A percentile compares a stretch with the other conserved stretches of the same genome.
Conservation (phyloP, 2,888 invertebrate species). For the Entomobrya proxima region DNA sequence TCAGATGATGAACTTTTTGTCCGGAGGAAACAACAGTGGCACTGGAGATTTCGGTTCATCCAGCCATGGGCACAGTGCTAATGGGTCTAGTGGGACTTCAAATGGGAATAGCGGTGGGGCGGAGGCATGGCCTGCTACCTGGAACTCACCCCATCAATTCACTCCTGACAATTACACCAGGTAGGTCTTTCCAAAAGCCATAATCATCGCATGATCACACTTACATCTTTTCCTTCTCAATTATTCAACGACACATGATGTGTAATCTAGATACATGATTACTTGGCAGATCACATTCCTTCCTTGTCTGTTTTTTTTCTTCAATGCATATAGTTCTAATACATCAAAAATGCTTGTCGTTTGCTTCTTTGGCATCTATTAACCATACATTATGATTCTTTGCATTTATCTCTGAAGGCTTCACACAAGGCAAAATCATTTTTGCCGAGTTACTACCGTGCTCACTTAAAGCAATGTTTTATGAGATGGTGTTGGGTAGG, state of each 20-base stretch:
- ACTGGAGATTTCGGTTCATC: conserved; percentile 56
- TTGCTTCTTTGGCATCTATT: too few relatives aligned
- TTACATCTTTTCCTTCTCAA: conserved; percentile 22
- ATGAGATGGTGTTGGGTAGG: not conserved
- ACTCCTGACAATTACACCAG: conserved; percentile 74
- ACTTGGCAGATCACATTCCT: conserved; percentile 12
- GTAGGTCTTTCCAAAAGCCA: conserved; percentile 70
- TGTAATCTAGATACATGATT: not conserved
- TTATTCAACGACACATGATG: conserved; percentile 44
- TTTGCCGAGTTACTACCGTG: too few relatives aligned
- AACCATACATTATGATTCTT: not conserved
- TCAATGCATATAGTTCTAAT: not conserved
- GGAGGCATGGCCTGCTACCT: conserved; percentile 71
- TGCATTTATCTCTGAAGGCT: not conserved
- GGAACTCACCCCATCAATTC: conserved; percentile 74
- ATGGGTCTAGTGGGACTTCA: conserved; percentile 57
- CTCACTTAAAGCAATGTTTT: too few relatives aligned
- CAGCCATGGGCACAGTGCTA: conserved; percentile 61
- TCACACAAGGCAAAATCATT: not conserved
- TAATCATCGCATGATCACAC: conserved; percentile 67
- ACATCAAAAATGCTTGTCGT: too few relatives aligned
- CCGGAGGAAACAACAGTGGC: conserved; percentile 57
- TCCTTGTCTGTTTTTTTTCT: not conserved
- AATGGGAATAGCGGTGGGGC: conserved; percentile 67
- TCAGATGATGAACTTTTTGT: conserved; percentile 74